phyloP scores from a whole-genome alignment of 2,888 invertebrate genomes.

The Syrista parreyssii region DNA sequence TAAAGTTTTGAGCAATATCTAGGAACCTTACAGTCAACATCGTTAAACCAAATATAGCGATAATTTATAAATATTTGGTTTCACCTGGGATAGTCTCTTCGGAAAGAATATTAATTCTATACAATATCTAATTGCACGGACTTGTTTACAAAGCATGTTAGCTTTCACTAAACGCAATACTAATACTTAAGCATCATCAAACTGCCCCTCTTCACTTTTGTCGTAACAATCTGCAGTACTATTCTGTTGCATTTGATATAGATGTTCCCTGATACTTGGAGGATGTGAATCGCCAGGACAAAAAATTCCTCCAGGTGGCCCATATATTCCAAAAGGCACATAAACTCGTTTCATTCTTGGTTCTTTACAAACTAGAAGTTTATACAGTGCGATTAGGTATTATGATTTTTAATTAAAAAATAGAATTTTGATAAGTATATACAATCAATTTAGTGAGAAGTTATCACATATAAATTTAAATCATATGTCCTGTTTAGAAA shows the following conservation, averaged over 20 bases:
- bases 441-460: background rate
- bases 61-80: no score
- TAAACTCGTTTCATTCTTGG: background rate
- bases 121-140: background rate
- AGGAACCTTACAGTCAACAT: background rate
- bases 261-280: constrained; percentile 17
- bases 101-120: background rate
- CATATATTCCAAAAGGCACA: background rate
- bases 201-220: constrained; percentile 40
- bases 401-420: background rate
- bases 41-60: background rate
- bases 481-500: background rate
- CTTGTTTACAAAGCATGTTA: background rate
- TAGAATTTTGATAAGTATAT: background rate
- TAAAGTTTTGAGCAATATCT: background rate
- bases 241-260: constrained; percentile 23
- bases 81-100: background rate
- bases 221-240: constrained; percentile 13
- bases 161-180: background rate
- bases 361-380: background rate
- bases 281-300: constrained; percentile 41
- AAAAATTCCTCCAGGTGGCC: constrained; percentile 16
- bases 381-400: background rate
- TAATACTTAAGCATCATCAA: constrained; percentile 39
- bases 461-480: background rate